Evolutionary conservation across 2,888 invertebrate genomes (phyloP).

Genomic region (Agrochola macilenta): DNA sequence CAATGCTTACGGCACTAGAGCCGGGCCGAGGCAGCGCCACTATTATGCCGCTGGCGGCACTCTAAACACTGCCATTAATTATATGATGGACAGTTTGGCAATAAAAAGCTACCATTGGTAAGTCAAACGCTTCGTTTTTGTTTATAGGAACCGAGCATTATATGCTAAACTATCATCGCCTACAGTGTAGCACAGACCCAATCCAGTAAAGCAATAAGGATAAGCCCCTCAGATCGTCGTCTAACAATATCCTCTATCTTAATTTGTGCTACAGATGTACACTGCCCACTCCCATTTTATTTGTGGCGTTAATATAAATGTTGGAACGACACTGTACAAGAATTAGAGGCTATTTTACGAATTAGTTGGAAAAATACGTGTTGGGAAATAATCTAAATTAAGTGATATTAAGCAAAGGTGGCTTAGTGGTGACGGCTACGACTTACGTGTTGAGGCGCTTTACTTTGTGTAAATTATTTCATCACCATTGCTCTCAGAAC

Average conservation of each 20-base stretch:
- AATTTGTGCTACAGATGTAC: slow-evolving; percentile 64
- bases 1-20: too few relatives aligned
- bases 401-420: neutral
- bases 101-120: too few relatives aligned
- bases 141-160: too few relatives aligned
- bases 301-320: slow-evolving; percentile 53
- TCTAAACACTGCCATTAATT: too few relatives aligned
- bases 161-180: neutral
- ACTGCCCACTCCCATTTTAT: slow-evolving; percentile 59
- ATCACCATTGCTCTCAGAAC: too few relatives aligned
- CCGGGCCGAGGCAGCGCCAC: too few relatives aligned
- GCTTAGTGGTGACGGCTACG: too few relatives aligned
- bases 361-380: neutral
- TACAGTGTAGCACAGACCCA: neutral
- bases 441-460: too few relatives aligned
- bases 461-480: too few relatives aligned
- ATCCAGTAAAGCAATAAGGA: slow-evolving; percentile 43
- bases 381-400: slow-evolving; percentile 5
- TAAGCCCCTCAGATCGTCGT: slow-evolving; percentile 50
- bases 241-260: slow-evolving; percentile 66
- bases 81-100: too few relatives aligned
- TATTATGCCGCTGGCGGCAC: too few relatives aligned
- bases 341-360: neutral
- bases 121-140: too few relatives aligned
- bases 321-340: neutral